phyloP scores from a whole-genome alignment of 2,888 invertebrate species.

The Phania funesta region DNA sequence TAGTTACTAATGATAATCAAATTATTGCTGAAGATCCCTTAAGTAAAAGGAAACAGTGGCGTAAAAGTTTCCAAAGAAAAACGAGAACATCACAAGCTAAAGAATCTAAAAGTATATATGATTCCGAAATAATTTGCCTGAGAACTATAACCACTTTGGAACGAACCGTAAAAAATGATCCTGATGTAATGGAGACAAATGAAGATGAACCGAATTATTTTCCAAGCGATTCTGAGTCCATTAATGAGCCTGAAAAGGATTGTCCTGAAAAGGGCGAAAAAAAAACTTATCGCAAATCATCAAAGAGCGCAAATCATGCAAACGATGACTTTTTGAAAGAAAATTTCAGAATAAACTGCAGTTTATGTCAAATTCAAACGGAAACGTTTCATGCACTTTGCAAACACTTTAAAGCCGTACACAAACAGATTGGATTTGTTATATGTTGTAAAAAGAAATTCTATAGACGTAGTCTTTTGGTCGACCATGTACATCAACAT shows the following conservation, averaged over 20 bases:
- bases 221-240: slow-evolving; percentile 22
- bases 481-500: slow-evolving; percentile 77
- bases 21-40: slow-evolving; percentile 11
- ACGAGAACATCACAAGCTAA: background rate
- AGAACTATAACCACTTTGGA: background rate
- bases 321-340: slow-evolving; percentile 59
- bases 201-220: background rate
- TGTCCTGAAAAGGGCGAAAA: background rate
- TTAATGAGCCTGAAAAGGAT: slow-evolving; percentile 26
- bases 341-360: slow-evolving; percentile 62
- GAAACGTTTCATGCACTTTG: slow-evolving; percentile 55
- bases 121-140: background rate
- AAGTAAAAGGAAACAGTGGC: background rate
- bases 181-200: slow-evolving; percentile 1
- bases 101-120: background rate
- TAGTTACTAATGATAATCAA: background rate
- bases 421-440: slow-evolving; percentile 74
- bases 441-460: slow-evolving; percentile 77
- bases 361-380: slow-evolving; percentile 51
- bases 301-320: background rate
- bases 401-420: slow-evolving; percentile 55
- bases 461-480: slow-evolving; percentile 75
- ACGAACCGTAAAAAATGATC: background rate
- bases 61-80: background rate
- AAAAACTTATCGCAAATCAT: background rate